Conservation (phyloP, 1,140 invertebrate genomes). For the Chrysoperla carnea region DNA sequence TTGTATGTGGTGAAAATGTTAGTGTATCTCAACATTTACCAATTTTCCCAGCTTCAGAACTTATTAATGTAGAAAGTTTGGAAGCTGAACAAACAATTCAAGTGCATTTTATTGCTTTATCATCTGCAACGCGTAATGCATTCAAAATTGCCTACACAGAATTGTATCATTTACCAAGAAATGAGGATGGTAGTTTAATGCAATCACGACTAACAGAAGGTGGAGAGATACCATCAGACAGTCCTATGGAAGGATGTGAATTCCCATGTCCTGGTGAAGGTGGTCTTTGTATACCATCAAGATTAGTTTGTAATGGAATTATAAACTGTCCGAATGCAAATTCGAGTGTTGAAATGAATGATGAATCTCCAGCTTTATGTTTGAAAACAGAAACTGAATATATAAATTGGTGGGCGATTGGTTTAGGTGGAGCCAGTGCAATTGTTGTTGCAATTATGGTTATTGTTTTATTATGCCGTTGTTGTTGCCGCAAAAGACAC, state of each 20-base stretch:
- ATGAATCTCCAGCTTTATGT: constrained; percentile 7
- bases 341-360: constrained; percentile 8
- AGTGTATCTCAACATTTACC: constrained; percentile 57
- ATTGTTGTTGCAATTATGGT: constrained; percentile 17
- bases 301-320: constrained; percentile 70
- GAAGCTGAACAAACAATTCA: constrained; percentile 36
- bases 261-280: constrained; percentile 71
- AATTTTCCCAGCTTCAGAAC: constrained; percentile 53
- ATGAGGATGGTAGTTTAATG: constrained; percentile 60
- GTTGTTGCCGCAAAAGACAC: neutral
- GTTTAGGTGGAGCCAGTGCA: constrained; percentile 27
- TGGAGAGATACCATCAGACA: constrained; percentile 13
- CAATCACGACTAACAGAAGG: constrained; percentile 47
- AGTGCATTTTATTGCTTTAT: constrained; percentile 50
- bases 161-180: constrained; percentile 66
- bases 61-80: constrained; percentile 41
- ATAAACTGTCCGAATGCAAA: constrained; percentile 63
- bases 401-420: constrained; percentile 22
- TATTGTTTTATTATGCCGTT: neutral
- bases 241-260: constrained; percentile 39
- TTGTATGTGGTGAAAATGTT: constrained; percentile 68
- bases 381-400: constrained; percentile 6
- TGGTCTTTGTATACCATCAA: constrained; percentile 59
- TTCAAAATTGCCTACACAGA: constrained; percentile 83
- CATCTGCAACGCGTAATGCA: constrained; percentile 57